A percentile compares a stretch with the other conserved stretches of the same genome.
Conservation (phyloP, 2,797 vertebrate genomes). For the Syngnathus acus region DNA sequence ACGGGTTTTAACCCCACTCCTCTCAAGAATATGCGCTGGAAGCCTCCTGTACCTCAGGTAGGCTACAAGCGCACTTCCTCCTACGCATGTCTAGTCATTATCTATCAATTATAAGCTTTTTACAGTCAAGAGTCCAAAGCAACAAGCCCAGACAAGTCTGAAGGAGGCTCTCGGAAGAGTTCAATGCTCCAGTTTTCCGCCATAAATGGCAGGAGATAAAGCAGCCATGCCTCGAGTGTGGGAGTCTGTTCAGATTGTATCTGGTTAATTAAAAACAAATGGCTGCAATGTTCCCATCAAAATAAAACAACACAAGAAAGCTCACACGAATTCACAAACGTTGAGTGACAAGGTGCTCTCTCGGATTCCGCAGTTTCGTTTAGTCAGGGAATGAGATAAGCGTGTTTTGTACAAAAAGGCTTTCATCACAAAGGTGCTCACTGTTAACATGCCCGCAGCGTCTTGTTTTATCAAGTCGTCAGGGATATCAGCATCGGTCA, state of each 20-base stretch:
- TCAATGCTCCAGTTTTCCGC: conserved; percentile 10
- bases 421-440: conserved; percentile 44
- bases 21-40: conserved; percentile 91
- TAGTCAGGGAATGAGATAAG: conserved; percentile 25
- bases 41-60: conserved; percentile 87
- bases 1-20: conserved; percentile 86
- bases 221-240: conserved; percentile 1
- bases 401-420: conserved; percentile 13
- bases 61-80: conserved; percentile 7
- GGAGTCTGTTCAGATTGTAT: conserved; percentile 16
- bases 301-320: conserved; percentile 2
- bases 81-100: conserved; percentile 26
- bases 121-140: conserved; percentile 40
- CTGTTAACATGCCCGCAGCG: conserved; percentile 33
- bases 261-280: conserved; percentile 19
- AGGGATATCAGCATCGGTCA: conserved; percentile 34
- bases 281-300: conserved; percentile 7
- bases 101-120: conserved; percentile 49
- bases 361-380: conserved; percentile 30
- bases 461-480: conserved; percentile 52
- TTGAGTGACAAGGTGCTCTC: neutral
- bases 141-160: conserved; percentile 50
- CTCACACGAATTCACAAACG: neutral
- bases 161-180: conserved; percentile 28
- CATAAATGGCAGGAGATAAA: conserved; percentile 17